These are phyloP conservation scores for Pseudocheirus occidentalis DNA, from an alignment of 2,797 vertebrate species.

Conservation along the genomic window DNA sequence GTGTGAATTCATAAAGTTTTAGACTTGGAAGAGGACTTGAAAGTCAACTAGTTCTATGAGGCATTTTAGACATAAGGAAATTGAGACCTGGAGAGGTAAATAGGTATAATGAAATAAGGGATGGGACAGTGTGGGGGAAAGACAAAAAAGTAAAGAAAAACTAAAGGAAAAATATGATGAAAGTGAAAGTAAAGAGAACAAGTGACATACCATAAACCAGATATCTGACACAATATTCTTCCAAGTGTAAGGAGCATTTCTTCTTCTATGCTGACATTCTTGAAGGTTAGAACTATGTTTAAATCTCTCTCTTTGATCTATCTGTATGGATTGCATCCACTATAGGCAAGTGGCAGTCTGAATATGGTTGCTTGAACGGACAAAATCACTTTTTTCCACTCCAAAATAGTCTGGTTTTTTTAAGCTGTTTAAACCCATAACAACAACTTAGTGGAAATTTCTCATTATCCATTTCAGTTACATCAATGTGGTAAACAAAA, in stretches of 20 bases:
- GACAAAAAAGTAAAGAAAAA: constrained; percentile 34
- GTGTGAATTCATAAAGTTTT: background rate
- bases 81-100: background rate
- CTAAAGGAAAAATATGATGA: background rate
- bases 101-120: constrained; percentile 1
- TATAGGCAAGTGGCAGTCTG: constrained; percentile 33
- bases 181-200: background rate
- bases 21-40: background rate
- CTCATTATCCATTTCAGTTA: constrained; percentile 31
- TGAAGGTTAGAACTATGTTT: background rate
- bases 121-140: background rate
- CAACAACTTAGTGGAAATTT: constrained; percentile 43
- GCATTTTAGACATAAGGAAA: background rate
- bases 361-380: constrained; percentile 58
- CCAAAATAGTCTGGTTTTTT: constrained; percentile 53
- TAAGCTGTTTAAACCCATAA: constrained; percentile 42
- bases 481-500: constrained; percentile 28
- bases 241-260: constrained; percentile 2
- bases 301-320: constrained; percentile 4
- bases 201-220: background rate
- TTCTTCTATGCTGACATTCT: background rate
- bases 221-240: background rate
- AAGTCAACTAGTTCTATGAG: background rate
- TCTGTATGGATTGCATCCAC: constrained; percentile 45
- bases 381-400: constrained; percentile 58